Evolutionary conservation across 2,113 vertebrate species (phyloP).

Genomic region (Strigops habroptila): DNA sequence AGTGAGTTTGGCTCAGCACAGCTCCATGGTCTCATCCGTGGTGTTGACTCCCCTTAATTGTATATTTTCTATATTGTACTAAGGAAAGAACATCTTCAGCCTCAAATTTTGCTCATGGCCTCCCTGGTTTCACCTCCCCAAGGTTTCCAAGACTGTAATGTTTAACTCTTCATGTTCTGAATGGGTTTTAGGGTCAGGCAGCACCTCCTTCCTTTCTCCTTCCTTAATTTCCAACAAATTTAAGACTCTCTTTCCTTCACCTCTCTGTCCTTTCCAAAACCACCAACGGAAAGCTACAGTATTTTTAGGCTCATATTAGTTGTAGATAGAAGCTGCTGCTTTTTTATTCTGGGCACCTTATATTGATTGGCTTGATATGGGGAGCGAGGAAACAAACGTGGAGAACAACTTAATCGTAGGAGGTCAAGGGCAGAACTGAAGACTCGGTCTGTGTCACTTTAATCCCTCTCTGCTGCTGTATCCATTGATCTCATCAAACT

Average conservation of each 20-base stretch:
- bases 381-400: not conserved
- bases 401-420: not conserved
- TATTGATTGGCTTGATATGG: not conserved
- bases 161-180: not conserved
- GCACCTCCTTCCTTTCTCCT: too few species aligned
- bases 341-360: not conserved
- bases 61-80: too few species aligned
- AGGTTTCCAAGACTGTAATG: not conserved
- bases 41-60: not conserved
- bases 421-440: not conserved
- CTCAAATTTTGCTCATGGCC: not conserved
- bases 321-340: not conserved
- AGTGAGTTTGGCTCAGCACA: not conserved
- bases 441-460: not conserved
- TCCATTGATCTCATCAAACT: rapidly evolving
- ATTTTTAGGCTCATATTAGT: not conserved
- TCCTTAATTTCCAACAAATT: not conserved
- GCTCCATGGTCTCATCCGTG: rapidly evolving
- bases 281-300: not conserved
- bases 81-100: not conserved
- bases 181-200: not conserved
- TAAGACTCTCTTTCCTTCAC: not conserved
- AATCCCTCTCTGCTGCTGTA: too few species aligned
- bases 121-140: not conserved
- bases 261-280: not conserved